Conservation (phyloP, 2,113 vertebrate genomes). For the Castor canadensis region DNA sequence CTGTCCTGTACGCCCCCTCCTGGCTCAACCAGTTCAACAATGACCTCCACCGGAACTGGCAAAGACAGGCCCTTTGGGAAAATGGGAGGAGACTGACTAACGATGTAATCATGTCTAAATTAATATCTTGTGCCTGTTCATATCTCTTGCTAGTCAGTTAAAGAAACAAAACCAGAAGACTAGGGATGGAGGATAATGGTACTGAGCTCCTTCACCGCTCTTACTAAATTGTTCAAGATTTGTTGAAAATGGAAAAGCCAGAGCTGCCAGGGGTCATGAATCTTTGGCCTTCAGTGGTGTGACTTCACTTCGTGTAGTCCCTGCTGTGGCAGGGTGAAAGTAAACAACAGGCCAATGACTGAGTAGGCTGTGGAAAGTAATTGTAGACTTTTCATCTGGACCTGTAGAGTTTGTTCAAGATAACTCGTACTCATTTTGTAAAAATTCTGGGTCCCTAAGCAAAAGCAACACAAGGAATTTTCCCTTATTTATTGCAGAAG, state of each 20-base stretch:
- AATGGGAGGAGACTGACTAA: background rate
- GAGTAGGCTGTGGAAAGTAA: slow-evolving; percentile 48
- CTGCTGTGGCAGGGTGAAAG: slow-evolving; percentile 59
- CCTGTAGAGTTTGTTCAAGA: background rate
- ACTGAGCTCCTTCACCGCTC: no score
- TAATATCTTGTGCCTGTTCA: slow-evolving; percentile 23
- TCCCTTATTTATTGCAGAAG: background rate
- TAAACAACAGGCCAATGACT: slow-evolving; percentile 55
- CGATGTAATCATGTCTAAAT: background rate
- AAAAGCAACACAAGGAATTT: slow-evolving; percentile 29
- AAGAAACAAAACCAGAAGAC: background rate
- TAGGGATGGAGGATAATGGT: no score
- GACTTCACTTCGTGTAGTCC: slow-evolving; percentile 47
- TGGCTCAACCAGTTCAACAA: background rate
- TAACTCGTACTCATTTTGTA: background rate
- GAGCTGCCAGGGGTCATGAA: slow-evolving; percentile 31
- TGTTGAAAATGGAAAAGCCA: slow-evolving; percentile 27
- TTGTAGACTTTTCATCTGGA: slow-evolving; percentile 2
- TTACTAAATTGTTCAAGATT: slow-evolving; percentile 23
- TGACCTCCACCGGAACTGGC: background rate
- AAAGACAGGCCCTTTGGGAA: background rate
- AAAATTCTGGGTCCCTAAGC: slow-evolving; percentile 36
- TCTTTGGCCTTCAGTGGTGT: slow-evolving; percentile 1
- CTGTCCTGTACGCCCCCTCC: background rate
- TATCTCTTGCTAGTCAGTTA: background rate